A percentile compares a stretch with the other conserved stretches of the same genome.
These are phyloP conservation scores for Aricia artaxerxes DNA, from an alignment of 2,888 invertebrate genomes.

Conservation along the genomic window DNA sequence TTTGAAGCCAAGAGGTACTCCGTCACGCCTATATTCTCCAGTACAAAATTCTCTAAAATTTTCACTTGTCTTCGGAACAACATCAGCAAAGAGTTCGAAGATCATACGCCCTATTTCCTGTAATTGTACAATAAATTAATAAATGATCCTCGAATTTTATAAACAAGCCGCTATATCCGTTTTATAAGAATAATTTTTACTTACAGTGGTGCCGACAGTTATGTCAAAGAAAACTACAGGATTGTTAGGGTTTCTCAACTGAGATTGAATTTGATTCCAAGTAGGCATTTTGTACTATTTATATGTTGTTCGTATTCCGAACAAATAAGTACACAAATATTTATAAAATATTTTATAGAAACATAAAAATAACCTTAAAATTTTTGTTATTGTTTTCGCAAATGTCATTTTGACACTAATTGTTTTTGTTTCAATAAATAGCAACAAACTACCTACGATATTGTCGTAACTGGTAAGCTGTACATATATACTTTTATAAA, in stretches of 20 bases:
- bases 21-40: constrained; percentile 97
- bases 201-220: constrained; percentile 95
- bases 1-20: constrained; percentile 97
- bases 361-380: not conserved
- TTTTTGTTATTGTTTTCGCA: not conserved
- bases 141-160: not conserved
- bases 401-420: not conserved
- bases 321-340: not conserved
- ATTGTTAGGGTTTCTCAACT: constrained; percentile 94
- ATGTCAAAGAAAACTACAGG: constrained; percentile 99
- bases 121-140: constrained; percentile 41
- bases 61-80: constrained; percentile 97
- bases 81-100: constrained; percentile 98
- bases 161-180: not conserved
- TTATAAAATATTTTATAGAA: not conserved
- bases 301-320: not conserved
- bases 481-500: too few species aligned
- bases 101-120: constrained; percentile 98
- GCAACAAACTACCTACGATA: too few species aligned
- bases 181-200: constrained; percentile 36
- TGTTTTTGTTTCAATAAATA: not conserved
- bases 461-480: too few species aligned
- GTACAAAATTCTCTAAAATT: constrained; percentile 99
- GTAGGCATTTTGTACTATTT: constrained; percentile 86
- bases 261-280: constrained; percentile 96